Evolutionary conservation across 2,113 vertebrate species (phyloP), one percentile per base, ranked within the genome.

Genomic region (Zapornia atra): DNA sequence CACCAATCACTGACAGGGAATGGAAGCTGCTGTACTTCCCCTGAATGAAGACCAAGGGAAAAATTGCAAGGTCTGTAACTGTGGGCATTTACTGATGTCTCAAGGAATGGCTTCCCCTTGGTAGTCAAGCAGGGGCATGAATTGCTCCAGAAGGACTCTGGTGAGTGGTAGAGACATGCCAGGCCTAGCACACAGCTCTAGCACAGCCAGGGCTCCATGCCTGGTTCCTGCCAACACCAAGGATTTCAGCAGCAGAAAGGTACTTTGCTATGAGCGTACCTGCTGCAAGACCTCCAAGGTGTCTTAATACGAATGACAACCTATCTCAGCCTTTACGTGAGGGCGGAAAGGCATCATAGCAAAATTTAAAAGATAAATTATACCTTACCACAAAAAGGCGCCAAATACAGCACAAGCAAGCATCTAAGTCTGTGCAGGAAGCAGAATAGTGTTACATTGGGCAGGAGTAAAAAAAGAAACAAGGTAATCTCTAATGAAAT

Each of bases 121-220:
- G 64, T 76, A 31, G 31, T 66, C n/a, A 71, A 71, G 57, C 34
- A 82, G 36, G 64, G 36, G 44, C 0, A 2, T 40, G 64, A 44
- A 34, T 38, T 86, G 19, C 33, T 81, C 5, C 26, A 57, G 70
- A 34, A 46, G 8, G 40, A 40, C 3, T 0, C 42, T 36, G 2
- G 2, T 36, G 66, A 53, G 44, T 20, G n/a, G 20, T 5, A 82
- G 54, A 42, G 26, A 38, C 78, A 78, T 17, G 34, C 31, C 36
- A 46, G 60, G 51, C 31, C 40, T 59, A 56, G 65, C 4, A 1
- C 34, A 7, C 0, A 1, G 48, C 48, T 48, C 54, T 44, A 40
- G 59, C 70, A 68, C 40, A 56, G 26, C 14, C 26, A 54, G n/a
- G 26, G 42, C 1, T 1, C 69, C 38, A 6, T 61, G 44, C 44